A percentile compares a stretch with the other conserved stretches of the same genome.
Evolutionary conservation across 2,113 vertebrate genomes (phyloP).

Genomic region (Romanogobio albipinnatus): DNA sequence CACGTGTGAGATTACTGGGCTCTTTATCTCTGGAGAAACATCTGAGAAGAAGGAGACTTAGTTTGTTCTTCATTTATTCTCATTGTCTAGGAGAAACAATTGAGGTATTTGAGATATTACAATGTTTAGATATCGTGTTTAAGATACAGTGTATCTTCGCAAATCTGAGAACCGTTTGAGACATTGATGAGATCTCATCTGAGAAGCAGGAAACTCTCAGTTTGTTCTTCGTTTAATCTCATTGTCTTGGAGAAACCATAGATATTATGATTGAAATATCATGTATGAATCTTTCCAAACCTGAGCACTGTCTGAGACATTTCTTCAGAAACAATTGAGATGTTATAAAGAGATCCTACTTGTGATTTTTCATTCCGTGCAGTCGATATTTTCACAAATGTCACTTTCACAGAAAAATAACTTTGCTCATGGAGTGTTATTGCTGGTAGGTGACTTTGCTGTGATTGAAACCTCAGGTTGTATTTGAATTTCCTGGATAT

Average conservation of each 20-base stretch:
- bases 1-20: no score
- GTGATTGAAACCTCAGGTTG: constrained; percentile 56
- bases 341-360: neutral
- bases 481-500: constrained; percentile 43
- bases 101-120: neutral
- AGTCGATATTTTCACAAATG: neutral
- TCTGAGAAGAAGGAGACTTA: no score
- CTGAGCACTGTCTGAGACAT: neutral
- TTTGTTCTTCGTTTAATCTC: neutral
- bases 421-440: constrained; percentile 23
- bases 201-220: neutral
- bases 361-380: neutral
- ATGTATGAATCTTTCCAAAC: neutral
- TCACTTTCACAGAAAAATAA: neutral
- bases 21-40: no score
- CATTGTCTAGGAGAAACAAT: no score
- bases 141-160: neutral
- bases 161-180: neutral
- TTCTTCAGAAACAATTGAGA: neutral
- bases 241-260: neutral
- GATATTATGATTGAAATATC: neutral
- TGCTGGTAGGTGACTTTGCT: constrained; percentile 37
- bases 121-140: neutral
- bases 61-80: no score
- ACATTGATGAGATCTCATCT: neutral